A percentile compares a stretch with the other conserved stretches of the same genome.
phyloP scores from a whole-genome alignment of 2,113 vertebrate genomes.

The Cheirogaleus medius region DNA sequence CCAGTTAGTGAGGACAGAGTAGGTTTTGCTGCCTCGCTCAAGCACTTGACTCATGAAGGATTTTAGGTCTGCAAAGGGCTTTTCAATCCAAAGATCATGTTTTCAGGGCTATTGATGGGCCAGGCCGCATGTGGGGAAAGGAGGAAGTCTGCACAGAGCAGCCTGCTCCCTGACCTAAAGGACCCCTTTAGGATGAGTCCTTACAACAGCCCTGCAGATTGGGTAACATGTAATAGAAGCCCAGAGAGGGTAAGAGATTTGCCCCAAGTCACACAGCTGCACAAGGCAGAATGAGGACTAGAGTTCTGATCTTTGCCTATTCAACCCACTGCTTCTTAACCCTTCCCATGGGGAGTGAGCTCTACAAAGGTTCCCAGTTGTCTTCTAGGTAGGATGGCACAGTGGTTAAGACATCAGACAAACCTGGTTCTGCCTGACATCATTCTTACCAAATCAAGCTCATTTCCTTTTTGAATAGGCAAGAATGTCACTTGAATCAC shows the following conservation, averaged over 20 bases:
- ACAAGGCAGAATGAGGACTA: not conserved
- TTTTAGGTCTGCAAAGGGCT: constrained; percentile 22
- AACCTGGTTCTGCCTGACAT: not conserved
- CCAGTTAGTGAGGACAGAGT: not conserved
- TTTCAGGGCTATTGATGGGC: not conserved
- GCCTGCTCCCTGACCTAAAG: too few relatives aligned
- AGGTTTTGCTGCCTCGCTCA: not conserved
- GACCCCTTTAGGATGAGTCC: not conserved
- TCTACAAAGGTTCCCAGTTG: not conserved
- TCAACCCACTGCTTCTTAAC: rapidly evolving
- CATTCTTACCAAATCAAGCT: not conserved
- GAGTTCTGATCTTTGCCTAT: not conserved
- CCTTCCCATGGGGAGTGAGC: not conserved
- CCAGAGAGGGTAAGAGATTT: not conserved
- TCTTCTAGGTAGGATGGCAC: not conserved
- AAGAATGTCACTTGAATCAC: not conserved
- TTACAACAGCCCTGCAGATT: not conserved
- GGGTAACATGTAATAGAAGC: not conserved
- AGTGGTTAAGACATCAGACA: not conserved
- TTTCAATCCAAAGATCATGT: not conserved
- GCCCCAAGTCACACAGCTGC: not conserved
- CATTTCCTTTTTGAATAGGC: not conserved
- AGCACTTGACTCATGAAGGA: rapidly evolving
- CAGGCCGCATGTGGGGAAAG: not conserved
- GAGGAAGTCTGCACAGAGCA: not conserved